phyloP scores from a whole-genome alignment of 2,113 vertebrate genomes.

The Casuarius casuarius region DNA sequence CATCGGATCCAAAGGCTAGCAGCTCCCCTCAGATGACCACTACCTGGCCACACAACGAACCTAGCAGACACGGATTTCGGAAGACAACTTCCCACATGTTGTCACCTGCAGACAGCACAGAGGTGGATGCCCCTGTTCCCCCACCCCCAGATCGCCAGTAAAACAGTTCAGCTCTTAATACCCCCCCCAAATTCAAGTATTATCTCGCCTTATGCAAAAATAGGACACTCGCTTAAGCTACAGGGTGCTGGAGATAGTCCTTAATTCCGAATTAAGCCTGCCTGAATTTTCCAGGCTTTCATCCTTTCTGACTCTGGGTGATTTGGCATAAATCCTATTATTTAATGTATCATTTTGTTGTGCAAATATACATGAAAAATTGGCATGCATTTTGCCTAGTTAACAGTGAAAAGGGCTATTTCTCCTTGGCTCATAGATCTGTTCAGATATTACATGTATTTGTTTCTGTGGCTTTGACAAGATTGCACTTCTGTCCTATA shows the following conservation, averaged over 20 bases:
- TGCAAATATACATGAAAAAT: not conserved
- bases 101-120: not conserved
- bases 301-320: fast-evolving
- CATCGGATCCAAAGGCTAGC: not conserved
- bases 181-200: not conserved
- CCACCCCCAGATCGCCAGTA: not conserved
- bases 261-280: not conserved
- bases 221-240: not conserved
- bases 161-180: not conserved
- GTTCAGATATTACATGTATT: not conserved
- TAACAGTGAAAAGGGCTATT: not conserved
- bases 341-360: not conserved
- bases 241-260: not conserved
- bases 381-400: not conserved
- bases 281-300: not conserved
- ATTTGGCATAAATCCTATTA: not conserved
- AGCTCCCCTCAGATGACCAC: not conserved
- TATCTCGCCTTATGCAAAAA: not conserved
- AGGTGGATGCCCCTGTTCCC: not conserved
- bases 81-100: not conserved
- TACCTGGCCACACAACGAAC: not conserved
- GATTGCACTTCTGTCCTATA: not conserved
- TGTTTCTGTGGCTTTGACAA: not conserved
- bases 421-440: not conserved
- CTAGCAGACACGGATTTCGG: not conserved